Conservation (phyloP, 2,797 vertebrate species). For the Thripadectes ignobilis region DNA sequence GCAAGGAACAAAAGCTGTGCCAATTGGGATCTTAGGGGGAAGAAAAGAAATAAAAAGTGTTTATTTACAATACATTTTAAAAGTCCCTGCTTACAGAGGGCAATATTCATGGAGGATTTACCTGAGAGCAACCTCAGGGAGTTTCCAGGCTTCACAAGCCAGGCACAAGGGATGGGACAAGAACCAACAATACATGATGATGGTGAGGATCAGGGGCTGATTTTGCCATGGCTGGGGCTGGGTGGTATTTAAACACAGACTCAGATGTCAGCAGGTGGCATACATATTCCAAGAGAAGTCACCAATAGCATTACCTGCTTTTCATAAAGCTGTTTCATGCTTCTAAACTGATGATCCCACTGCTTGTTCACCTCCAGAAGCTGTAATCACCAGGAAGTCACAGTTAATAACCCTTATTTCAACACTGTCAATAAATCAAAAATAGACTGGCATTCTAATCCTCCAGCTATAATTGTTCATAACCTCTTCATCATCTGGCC, state of each 20-base stretch:
- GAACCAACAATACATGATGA: rapidly evolving
- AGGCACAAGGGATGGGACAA: not conserved
- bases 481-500: not conserved
- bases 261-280: not conserved
- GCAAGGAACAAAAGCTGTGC: not conserved
- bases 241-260: not conserved
- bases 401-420: conserved; percentile 3
- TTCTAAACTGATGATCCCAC: conserved; percentile 85
- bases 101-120: not conserved
- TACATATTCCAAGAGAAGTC: not conserved
- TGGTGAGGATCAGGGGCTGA: not conserved
- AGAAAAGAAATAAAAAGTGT: not conserved
- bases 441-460: not conserved
- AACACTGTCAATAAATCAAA: not conserved
- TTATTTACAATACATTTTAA: not conserved
- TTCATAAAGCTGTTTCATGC: conserved; percentile 81
- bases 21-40: not conserved
- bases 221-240: not conserved
- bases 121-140: not conserved
- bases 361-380: conserved; percentile 87
- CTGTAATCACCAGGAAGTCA: conserved; percentile 73
- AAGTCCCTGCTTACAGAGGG: not conserved
- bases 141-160: not conserved
- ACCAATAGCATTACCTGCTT: conserved; percentile 74
- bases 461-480: not conserved